Percentiles rank a stretch among this genome's conserved stretches.
Conservation (phyloP, 2,888 invertebrate species). For the Drosophila kambysellisi region DNA sequence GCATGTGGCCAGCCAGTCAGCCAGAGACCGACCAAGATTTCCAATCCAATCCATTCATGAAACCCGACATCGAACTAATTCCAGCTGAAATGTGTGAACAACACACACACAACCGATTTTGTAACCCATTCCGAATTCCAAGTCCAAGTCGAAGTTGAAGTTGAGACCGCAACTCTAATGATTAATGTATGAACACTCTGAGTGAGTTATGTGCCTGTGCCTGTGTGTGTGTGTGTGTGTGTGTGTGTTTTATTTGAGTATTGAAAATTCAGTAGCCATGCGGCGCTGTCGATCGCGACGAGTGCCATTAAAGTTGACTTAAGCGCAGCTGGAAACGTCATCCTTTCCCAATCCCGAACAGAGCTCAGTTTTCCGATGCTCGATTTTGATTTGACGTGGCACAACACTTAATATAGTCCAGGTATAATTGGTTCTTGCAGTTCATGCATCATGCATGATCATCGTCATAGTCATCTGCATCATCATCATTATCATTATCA, state of each 20-base stretch:
- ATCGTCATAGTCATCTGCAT: slow-evolving; percentile 24
- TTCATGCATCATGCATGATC: slow-evolving; percentile 70
- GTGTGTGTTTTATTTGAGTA: slow-evolving; percentile 23
- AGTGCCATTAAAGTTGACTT: slow-evolving; percentile 80
- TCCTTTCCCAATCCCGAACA: slow-evolving; percentile 20
- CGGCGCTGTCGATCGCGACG: slow-evolving; percentile 73
- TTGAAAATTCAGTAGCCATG: slow-evolving; percentile 70
- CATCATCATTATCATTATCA: slow-evolving; percentile 18
- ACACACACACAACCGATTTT: slow-evolving; percentile 50
- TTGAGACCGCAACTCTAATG: slow-evolving; percentile 60
- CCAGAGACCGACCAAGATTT: neutral
- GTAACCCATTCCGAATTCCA: slow-evolving; percentile 14
- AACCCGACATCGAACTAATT: slow-evolving; percentile 65
- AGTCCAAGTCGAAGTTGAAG: slow-evolving; percentile 2
- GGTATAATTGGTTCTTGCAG: slow-evolving; percentile 46
- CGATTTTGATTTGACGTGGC: slow-evolving; percentile 53
- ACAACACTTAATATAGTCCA: slow-evolving; percentile 42
- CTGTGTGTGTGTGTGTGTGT: neutral
- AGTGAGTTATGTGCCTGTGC: slow-evolving; percentile 46
- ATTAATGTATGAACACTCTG: slow-evolving; percentile 74
- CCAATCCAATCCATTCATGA: slow-evolving; percentile 62
- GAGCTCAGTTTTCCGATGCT: slow-evolving; percentile 22
- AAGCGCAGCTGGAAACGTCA: slow-evolving; percentile 70
- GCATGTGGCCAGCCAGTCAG: slow-evolving; percentile 55
- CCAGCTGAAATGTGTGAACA: slow-evolving; percentile 78